Percentiles rank a stretch among this genome's conserved stretches.
phyloP scores from a whole-genome alignment of 2,113 vertebrate species.

The Chascanopsetta lugubris region DNA sequence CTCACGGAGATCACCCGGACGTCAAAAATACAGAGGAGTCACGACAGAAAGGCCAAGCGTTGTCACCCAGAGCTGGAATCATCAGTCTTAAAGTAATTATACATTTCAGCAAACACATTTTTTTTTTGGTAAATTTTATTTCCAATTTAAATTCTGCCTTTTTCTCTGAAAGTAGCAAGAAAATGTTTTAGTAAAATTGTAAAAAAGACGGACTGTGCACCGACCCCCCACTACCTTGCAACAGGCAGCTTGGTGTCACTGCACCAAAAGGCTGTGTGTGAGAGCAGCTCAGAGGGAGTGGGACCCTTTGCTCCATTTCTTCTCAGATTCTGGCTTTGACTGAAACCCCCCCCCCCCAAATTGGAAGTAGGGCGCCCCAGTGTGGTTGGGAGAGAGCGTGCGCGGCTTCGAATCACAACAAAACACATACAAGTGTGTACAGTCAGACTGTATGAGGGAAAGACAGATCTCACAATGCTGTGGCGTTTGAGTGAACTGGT shows the following conservation, averaged over 20 bases:
- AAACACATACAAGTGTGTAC: slow-evolving; percentile 44
- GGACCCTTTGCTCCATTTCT: slow-evolving; percentile 52
- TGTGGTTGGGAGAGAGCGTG: slow-evolving; percentile 10
- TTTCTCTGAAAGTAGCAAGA: slow-evolving; percentile 35
- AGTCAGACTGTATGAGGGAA: slow-evolving; percentile 37
- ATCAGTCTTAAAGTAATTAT: slow-evolving; percentile 9
- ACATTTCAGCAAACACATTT: slow-evolving; percentile 26
- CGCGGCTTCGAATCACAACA: slow-evolving; percentile 44
- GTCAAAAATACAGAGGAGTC: slow-evolving; percentile 65
- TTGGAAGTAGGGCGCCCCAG: slow-evolving; percentile 53
- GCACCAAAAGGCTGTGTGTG: slow-evolving; percentile 56
- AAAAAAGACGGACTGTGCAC: slow-evolving; percentile 60
- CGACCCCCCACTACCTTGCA: slow-evolving; percentile 56
- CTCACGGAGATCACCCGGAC: slow-evolving; percentile 78
- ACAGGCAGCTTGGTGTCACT: slow-evolving; percentile 62
- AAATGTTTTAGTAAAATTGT: slow-evolving; percentile 49
- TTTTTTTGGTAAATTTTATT: slow-evolving; percentile 4
- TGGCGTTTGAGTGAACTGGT: slow-evolving; percentile 35
- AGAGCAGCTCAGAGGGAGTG: slow-evolving; percentile 57
- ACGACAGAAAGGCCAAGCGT: slow-evolving; percentile 76
- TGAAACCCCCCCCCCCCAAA: slow-evolving; percentile 53
- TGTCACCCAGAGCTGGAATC: slow-evolving; percentile 53
- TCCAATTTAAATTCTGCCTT: slow-evolving; percentile 23
- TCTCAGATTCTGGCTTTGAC: slow-evolving; percentile 55
- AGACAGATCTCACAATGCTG: slow-evolving; percentile 16